A percentile compares a stretch with the other conserved stretches of the same genome.
phyloP scores from a whole-genome alignment of 2,888 invertebrate species.

The Drosophila recens region DNA sequence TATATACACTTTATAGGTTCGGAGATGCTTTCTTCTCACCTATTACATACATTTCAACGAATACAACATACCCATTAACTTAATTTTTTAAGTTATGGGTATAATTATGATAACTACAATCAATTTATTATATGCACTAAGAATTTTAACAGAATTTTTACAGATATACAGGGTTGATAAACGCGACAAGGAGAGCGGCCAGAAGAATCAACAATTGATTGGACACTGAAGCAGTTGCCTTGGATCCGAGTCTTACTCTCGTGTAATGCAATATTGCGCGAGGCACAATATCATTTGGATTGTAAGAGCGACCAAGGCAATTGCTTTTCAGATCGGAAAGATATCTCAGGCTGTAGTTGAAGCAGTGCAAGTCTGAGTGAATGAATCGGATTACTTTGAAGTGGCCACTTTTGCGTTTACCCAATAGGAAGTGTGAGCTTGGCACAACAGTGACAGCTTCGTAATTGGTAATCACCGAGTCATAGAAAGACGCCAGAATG shows the following conservation, averaged over 20 bases:
- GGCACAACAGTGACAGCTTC: slow-evolving; percentile 2
- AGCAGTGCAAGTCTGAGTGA: slow-evolving; percentile 40
- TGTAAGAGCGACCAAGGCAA: not conserved
- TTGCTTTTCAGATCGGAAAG: slow-evolving; percentile 8
- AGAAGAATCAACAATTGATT: not conserved
- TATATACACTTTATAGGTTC: too few relatives aligned
- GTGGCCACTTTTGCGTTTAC: accelerated
- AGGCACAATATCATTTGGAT: not conserved
- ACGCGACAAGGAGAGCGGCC: not conserved
- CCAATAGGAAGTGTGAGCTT: not conserved
- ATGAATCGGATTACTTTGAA: not conserved
- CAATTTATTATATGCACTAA: not conserved
- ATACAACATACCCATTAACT: too few relatives aligned
- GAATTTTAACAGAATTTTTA: not conserved
- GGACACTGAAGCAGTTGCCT: not conserved
- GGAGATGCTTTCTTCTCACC: too few relatives aligned
- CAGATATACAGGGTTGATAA: not conserved
- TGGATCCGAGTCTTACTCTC: not conserved
- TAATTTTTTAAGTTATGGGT: not conserved
- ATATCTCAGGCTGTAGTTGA: slow-evolving; percentile 11
- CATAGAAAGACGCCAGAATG: slow-evolving; percentile 17
- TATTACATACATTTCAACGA: too few relatives aligned
- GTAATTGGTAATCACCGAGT: not conserved
- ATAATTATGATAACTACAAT: not conserved
- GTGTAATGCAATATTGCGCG: slow-evolving; percentile 27